Evolutionary conservation across 2,113 vertebrate species (phyloP), one percentile per base, ranked within the genome.

Genomic region (Blennius ocellaris): DNA sequence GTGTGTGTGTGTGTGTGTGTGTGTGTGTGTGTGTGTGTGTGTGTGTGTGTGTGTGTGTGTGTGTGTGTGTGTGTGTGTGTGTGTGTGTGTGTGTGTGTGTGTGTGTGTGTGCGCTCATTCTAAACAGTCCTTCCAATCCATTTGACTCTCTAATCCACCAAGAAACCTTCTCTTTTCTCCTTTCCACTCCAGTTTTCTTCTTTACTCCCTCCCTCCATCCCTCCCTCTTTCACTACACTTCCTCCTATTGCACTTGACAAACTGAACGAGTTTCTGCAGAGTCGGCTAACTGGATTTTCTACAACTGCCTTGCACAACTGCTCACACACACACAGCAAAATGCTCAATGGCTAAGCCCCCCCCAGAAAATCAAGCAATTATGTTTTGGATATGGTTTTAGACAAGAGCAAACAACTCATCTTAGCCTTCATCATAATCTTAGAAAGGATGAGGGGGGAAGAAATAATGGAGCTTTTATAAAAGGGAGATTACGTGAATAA

Each of bases 91-190:
- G 47, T 54, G 64, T 73, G 77, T 4, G 21, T 30, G 21, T 4
- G 41, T 77, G 38, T 88, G 74, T 80, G 78, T 30, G 70, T 87
- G 89, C 84, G 86, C 90, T 74, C 85, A 89, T 57, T 76, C 87
- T 85, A 69, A 82, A 81, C 45, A 76, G 73, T 80, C 60, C 40
- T 75, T 84, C 75, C 80, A 80, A 87, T 85, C 80, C 87, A 85
- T 92, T 92, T 91, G 87, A 91, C 87, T 90, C 86, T 40, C 81
- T 93, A 92, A 92, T 94, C 90, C 89, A 80, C 82, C 62, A 49
- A 75, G 80, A 84, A 88, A 82, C 71, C 9, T 52, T 59, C 66
- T 76, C 66, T 78, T 72, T 85, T 69, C 69, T 69, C 67, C 57
- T 55, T 75, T 69, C 69, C 81, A 62, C 73, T 76, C 58, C 67